Percentiles rank a stretch among this genome's conserved stretches.
Conservation (phyloP, 2,797 vertebrate genomes). For the Hydrophis major region DNA sequence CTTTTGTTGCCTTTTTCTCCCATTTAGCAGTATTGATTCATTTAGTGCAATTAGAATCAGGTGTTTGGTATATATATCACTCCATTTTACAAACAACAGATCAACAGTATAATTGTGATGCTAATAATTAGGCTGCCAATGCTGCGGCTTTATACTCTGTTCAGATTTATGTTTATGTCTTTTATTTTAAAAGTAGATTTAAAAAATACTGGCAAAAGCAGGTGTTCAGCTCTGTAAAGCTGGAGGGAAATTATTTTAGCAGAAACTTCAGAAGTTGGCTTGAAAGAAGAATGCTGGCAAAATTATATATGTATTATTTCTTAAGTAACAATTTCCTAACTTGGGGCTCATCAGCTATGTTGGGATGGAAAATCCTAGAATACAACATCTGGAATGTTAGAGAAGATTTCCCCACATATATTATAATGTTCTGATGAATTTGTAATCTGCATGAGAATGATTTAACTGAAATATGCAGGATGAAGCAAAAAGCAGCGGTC, state of each 20-base stretch:
- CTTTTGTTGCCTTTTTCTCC: slow-evolving; percentile 3
- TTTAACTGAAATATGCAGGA: not conserved
- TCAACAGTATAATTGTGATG: not conserved
- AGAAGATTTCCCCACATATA: not conserved
- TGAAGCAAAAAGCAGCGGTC: not conserved
- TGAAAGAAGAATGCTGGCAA: not conserved
- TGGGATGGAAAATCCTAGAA: not conserved
- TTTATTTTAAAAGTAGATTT: not conserved
- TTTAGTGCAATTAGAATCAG: slow-evolving; percentile 23
- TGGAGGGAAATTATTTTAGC: not conserved
- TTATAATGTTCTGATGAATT: not conserved
- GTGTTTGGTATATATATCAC: slow-evolving; percentile 16
- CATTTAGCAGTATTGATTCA: slow-evolving; percentile 2
- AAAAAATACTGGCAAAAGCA: not conserved
- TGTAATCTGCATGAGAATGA: not conserved
- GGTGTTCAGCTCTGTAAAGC: not conserved
- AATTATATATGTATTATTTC: not conserved
- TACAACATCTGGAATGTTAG: not conserved
- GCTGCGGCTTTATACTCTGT: slow-evolving; percentile 19
- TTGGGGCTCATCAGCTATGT: not conserved
- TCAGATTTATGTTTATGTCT: slow-evolving; percentile 46
- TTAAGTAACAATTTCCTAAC: not conserved
- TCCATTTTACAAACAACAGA: not conserved
- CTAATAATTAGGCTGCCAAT: slow-evolving; percentile 4
- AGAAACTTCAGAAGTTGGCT: not conserved